Percentiles rank a stretch among this genome's conserved stretches.
Evolutionary conservation across 2,797 vertebrate species (phyloP).

Genomic region (Kryptopterus vitreolus): DNA sequence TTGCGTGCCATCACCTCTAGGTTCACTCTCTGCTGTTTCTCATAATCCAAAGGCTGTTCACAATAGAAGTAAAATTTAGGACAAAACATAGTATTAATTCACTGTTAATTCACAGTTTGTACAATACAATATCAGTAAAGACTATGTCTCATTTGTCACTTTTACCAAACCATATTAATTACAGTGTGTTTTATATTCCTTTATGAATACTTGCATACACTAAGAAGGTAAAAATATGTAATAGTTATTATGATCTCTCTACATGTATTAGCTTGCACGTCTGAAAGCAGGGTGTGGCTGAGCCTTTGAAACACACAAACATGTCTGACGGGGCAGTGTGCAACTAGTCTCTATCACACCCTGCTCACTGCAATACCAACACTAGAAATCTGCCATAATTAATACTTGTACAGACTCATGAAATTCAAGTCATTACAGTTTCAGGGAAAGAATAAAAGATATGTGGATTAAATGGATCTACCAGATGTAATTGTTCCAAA

Average conservation of each 20-base stretch:
- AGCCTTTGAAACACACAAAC: slow-evolving; percentile 8
- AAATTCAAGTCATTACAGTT: background rate
- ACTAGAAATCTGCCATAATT: slow-evolving; percentile 43
- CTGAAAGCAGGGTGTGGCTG: slow-evolving; percentile 35
- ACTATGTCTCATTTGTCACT: background rate
- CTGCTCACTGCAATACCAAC: slow-evolving; percentile 26
- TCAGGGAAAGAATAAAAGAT: slow-evolving; percentile 1
- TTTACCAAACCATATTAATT: background rate
- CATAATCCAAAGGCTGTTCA: slow-evolving; percentile 77
- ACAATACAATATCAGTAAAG: background rate
- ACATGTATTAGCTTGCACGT: slow-evolving; percentile 26
- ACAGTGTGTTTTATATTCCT: background rate
- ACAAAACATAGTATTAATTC: background rate
- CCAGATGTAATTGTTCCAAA: background rate
- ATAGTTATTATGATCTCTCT: background rate
- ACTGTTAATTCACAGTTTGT: too few species aligned
- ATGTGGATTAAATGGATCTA: background rate
- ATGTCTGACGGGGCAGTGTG: slow-evolving; percentile 20
- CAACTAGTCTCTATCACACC: slow-evolving; percentile 6
- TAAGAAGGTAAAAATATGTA: background rate
- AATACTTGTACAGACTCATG: background rate
- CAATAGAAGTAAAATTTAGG: background rate
- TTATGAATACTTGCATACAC: background rate
- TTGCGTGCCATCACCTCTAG: slow-evolving; percentile 77
- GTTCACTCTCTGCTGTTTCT: slow-evolving; percentile 61